Base-by-base conservation (phyloP, 2,888 invertebrate species). In the Uropetala carovei region DNA sequence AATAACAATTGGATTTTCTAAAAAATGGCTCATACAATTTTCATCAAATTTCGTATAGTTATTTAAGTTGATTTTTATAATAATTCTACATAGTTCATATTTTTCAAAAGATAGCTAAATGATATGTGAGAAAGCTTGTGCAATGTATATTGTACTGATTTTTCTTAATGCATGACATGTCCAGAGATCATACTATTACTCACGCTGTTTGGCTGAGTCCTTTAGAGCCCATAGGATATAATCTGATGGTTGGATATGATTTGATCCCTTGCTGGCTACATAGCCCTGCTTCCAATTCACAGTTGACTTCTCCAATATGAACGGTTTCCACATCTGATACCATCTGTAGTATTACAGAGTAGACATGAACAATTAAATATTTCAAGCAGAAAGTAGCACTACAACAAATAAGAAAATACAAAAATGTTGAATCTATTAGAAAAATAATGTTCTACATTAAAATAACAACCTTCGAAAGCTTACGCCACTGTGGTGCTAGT, bases 161-260 rank as follows among this genome's bases (percentile, higher is more conserved):
- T 60, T 64, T 64, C 64, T 64, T 11, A 7, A 10, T n/a, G 43
- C 43, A 43, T 43, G 43, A 43, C 43, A 43, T 5, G 43, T 1
- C 64, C 22, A 10, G 27, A 10, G 13, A 75, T 75, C 75, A 75
- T 13, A 75, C 43, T 1, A 43, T 27, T 93, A 95, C 96, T 95
- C 95, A 96, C 96, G 95, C 95, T 14, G 96, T 95, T 93, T 95
- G 95, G 93, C 94, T 95, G 27, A 96, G 93, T 86, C 96, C 96
- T 92, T 95, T 95, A 92, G 95, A 95, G 14, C 96, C 96, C 1
- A 95, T 94, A 3, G 97, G 97, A 95, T 97, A 97, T 56, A 97
- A 94, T 92, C 97, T 95, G 92, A 97, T 96, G 5, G 96, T 96
- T 0, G 97, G 97, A 94, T 97, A 97, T 89, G 96, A 96, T 18